Evolutionary conservation across 1,140 invertebrate genomes (phyloP).

Genomic region (Hycleus cichorii): DNA sequence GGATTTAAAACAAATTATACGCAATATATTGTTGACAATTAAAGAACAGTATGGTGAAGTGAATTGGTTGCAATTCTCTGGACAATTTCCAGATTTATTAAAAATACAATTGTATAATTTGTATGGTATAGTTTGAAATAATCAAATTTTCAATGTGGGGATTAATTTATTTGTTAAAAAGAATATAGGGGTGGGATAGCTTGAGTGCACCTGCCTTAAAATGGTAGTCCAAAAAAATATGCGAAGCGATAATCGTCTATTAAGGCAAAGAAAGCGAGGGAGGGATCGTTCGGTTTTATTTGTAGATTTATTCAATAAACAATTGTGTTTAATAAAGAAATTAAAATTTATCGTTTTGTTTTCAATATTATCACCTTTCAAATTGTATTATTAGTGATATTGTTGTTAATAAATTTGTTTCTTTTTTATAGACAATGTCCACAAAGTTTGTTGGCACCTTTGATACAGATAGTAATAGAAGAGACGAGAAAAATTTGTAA

Average conservation of each 20-base stretch:
- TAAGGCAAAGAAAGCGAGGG: constrained; percentile 21
- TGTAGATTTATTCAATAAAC: too few relatives aligned
- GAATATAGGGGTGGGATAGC: constrained; percentile 32
- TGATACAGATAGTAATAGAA: constrained; percentile 56
- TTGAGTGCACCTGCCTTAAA: constrained; percentile 36
- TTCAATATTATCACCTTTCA: too few relatives aligned
- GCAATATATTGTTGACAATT: constrained; percentile 32
- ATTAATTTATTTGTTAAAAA: constrained; percentile 8
- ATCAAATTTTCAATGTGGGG: constrained; percentile 17
- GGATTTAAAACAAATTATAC: constrained; percentile 35
- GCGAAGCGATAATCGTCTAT: too few relatives aligned
- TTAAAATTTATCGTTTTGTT: too few relatives aligned
- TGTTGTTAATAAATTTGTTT: constrained; percentile 1
- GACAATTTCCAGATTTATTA: constrained; percentile 34
- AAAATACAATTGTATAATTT: constrained; percentile 32
- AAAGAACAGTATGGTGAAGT: constrained; percentile 33
- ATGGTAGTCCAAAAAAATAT: not conserved
- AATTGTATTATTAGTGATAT: too few relatives aligned
- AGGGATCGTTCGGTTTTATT: constrained; percentile 17
- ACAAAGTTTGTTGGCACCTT: constrained; percentile 52
- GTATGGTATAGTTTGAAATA: constrained; percentile 34
- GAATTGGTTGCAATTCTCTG: constrained; percentile 34
- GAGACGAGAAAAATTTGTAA: constrained; percentile 54
- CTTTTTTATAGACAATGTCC: constrained; percentile 59
- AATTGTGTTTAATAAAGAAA: not conserved